phyloP scores from a whole-genome alignment of 37 sponge, comb jelly and placozoan species.

The Agelas oroides region DNA sequence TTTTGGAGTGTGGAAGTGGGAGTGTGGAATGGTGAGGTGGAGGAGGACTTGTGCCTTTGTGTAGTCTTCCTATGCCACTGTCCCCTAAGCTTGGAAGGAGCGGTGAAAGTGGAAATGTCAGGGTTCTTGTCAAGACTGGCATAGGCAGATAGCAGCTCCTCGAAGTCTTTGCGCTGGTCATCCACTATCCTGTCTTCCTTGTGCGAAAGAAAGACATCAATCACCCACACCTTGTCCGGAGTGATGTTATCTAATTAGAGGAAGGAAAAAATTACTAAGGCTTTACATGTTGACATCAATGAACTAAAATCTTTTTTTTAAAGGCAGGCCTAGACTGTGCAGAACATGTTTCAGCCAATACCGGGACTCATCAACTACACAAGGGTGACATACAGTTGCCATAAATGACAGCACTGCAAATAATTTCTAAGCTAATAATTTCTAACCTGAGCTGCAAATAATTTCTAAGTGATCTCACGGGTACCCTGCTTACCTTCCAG shows the following conservation, averaged over 20 bases:
- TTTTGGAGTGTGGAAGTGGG: not conserved
- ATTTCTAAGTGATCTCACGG: too few species aligned
- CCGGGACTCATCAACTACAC: too few species aligned
- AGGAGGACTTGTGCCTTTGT: not conserved
- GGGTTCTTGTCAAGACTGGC: constrained; percentile 24
- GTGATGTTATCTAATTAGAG: constrained; percentile 31
- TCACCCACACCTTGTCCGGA: constrained; percentile 68
- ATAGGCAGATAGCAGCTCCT: constrained; percentile 5
- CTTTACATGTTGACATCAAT: too few species aligned
- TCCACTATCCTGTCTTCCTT: constrained; percentile 16
- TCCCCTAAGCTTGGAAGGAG: not conserved
- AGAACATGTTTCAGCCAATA: too few species aligned
- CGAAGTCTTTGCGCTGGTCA: constrained; percentile 5
- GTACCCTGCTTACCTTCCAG: constrained; percentile 26
- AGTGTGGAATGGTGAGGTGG: not conserved
- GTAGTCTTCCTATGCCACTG: not conserved
- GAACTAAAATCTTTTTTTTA: too few species aligned
- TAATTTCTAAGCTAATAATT: too few species aligned
- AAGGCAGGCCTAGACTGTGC: too few species aligned
- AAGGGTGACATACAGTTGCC: too few species aligned
- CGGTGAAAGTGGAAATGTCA: constrained; percentile 1
- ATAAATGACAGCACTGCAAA: too few species aligned
- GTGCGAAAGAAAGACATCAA: constrained; percentile 51
- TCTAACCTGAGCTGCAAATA: too few species aligned
- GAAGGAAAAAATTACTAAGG: not conserved